Evolutionary conservation across 1,140 invertebrate species (phyloP).

Genomic region (Chionoecetes opilio): DNA sequence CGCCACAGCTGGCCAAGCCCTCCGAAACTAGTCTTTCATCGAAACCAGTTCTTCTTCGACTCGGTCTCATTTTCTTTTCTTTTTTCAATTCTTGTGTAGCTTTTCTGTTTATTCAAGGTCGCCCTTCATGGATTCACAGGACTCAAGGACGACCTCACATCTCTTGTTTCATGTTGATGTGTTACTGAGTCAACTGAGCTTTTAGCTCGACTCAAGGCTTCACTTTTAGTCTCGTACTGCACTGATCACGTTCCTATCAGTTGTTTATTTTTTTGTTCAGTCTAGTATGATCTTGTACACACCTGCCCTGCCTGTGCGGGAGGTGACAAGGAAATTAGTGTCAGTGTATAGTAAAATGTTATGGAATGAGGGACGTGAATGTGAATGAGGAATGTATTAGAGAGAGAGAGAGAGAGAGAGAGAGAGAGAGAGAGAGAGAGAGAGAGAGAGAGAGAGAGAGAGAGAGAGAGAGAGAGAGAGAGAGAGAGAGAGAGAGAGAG

Average conservation of each 20-base stretch:
- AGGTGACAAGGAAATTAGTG: not conserved
- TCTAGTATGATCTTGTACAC: not conserved
- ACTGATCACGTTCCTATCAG: not conserved
- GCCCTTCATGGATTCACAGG: not conserved
- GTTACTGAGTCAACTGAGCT: not conserved
- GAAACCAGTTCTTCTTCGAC: not conserved
- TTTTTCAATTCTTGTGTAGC: not conserved
- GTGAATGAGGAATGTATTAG: not conserved
- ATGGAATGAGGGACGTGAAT: not conserved
- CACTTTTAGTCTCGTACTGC: not conserved
- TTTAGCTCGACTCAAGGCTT: not conserved
- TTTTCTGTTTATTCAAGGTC: not conserved
- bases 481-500: not conserved
- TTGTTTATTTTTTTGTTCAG: not conserved
- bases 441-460: not conserved
- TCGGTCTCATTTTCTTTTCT: not conserved
- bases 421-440: constrained; percentile 14
- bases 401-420: not conserved
- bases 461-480: not conserved
- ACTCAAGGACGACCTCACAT: not conserved
- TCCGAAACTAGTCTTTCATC: not conserved
- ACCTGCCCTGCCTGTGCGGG: not conserved
- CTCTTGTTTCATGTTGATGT: not conserved
- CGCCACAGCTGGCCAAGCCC: not conserved
- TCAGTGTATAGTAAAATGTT: not conserved